A percentile compares a stretch with the other conserved stretches of the same genome.
Evolutionary conservation across 1,140 invertebrate genomes (phyloP).

Genomic region (Drosophila sproati): DNA sequence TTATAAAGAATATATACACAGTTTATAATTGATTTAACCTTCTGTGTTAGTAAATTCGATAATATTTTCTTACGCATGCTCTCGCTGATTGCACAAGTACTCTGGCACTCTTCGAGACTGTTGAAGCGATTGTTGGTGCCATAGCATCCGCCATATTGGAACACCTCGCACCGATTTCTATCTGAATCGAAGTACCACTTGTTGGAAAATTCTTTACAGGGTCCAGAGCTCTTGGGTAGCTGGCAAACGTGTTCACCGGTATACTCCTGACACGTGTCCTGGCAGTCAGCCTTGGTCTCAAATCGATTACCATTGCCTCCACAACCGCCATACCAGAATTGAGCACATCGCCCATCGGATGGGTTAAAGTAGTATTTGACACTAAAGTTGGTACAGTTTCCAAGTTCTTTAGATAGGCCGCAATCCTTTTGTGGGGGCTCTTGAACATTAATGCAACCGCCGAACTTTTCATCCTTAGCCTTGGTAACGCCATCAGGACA

Average conservation of each 20-base stretch:
- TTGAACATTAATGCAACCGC: slow-evolving; percentile 91
- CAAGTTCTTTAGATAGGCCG: slow-evolving; percentile 90
- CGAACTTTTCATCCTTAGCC: slow-evolving; percentile 92
- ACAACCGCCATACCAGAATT: slow-evolving; percentile 98
- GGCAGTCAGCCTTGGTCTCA: slow-evolving; percentile 93
- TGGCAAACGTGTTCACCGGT: slow-evolving; percentile 92
- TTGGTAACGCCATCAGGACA: slow-evolving; percentile 93
- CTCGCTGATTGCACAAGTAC: slow-evolving; percentile 89
- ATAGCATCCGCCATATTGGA: slow-evolving; percentile 93
- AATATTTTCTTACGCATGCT: slow-evolving; percentile 87
- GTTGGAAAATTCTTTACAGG: slow-evolving; percentile 92
- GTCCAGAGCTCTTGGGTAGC: slow-evolving; percentile 93
- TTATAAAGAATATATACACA: not conserved
- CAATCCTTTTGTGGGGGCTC: slow-evolving; percentile 90
- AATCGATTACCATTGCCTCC: slow-evolving; percentile 96
- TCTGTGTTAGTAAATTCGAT: not conserved
- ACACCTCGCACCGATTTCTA: slow-evolving; percentile 91
- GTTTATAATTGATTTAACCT: not conserved
- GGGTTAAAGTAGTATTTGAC: slow-evolving; percentile 96
- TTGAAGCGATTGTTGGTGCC: slow-evolving; percentile 96
- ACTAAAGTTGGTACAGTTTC: slow-evolving; percentile 92
- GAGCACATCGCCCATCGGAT: slow-evolving; percentile 93
- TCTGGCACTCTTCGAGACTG: slow-evolving; percentile 92
- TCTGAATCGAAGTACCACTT: slow-evolving; percentile 94
- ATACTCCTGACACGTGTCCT: slow-evolving; percentile 93